Conservation (phyloP, 2,888 invertebrate species). For the Hirtodrosophila cameraria region DNA sequence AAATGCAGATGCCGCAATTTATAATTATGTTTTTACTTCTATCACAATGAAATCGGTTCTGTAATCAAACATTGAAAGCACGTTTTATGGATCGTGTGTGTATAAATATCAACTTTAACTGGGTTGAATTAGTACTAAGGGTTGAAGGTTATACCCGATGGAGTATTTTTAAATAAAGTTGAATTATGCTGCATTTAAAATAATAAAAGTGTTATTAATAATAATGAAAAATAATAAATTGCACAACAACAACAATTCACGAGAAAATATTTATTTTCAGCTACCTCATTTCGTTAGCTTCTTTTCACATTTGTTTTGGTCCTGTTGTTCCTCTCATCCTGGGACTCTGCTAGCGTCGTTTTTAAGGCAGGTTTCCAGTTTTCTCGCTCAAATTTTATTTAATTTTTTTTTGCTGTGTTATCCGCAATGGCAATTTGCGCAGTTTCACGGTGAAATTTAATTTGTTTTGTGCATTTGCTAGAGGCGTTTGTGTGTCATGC, state of each 20-base stretch:
- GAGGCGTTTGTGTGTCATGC: constrained; percentile 72
- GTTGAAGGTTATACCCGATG: too few species aligned
- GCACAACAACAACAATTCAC: too few species aligned
- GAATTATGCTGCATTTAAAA: too few species aligned
- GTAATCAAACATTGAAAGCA: too few species aligned
- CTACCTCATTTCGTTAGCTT: too few species aligned
- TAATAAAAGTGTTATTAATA: too few species aligned
- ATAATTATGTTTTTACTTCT: constrained; percentile 55
- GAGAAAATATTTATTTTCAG: too few species aligned
- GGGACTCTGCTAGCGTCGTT: neutral
- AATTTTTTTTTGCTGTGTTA: constrained; percentile 24
- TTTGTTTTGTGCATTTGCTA: constrained; percentile 65
- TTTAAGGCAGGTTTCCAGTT: constrained; percentile 12
- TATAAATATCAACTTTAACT: neutral
- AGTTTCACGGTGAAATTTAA: constrained; percentile 63
- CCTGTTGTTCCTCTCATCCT: neutral
- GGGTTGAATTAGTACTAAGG: too few species aligned
- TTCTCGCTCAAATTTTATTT: constrained; percentile 3
- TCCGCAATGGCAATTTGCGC: constrained; percentile 40
- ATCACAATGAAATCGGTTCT: constrained; percentile 4
- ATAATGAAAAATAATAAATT: too few species aligned
- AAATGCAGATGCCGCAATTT: constrained; percentile 74
- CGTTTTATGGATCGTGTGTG: neutral
- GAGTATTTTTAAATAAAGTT: too few species aligned
- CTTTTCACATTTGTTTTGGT: too few species aligned